phyloP scores from a whole-genome alignment of 1,140 invertebrate species.

The Frieseomelitta varia region DNA sequence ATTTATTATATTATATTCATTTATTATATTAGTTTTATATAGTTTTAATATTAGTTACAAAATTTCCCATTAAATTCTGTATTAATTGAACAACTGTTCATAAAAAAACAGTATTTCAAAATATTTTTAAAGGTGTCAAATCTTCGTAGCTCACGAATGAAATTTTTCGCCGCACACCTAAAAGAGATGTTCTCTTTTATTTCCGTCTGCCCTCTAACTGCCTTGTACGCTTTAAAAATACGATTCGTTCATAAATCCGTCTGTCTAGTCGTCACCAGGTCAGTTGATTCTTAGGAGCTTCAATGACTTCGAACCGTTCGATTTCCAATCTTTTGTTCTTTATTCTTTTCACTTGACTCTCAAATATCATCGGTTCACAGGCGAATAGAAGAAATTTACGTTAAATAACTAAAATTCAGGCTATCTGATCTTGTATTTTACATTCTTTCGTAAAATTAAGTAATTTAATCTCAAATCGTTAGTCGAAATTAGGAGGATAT shows the following conservation, averaged over 20 bases:
- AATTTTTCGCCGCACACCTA: neutral
- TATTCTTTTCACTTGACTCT: neutral
- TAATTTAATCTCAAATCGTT: no score
- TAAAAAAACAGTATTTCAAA: neutral
- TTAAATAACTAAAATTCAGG: no score
- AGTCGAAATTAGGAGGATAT: no score
- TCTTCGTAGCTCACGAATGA: neutral
- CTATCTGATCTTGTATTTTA: no score
- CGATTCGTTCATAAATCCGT: constrained; percentile 37
- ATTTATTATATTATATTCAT: no score
- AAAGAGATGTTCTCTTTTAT: constrained; percentile 40
- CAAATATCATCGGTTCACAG: no score
- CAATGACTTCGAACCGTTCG: neutral
- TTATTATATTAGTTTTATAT: no score
- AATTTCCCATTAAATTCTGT: neutral
- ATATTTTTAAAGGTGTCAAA: neutral
- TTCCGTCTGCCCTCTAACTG: constrained; percentile 43
- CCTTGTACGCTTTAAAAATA: constrained; percentile 56
- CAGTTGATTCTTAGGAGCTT: neutral
- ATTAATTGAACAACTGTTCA: neutral
- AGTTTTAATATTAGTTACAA: neutral
- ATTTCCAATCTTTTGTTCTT: neutral
- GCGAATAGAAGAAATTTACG: no score
- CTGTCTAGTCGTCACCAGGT: constrained; percentile 15
- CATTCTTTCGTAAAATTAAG: no score